Conservation (phyloP, 2,113 vertebrate genomes). For the Tyto alba region DNA sequence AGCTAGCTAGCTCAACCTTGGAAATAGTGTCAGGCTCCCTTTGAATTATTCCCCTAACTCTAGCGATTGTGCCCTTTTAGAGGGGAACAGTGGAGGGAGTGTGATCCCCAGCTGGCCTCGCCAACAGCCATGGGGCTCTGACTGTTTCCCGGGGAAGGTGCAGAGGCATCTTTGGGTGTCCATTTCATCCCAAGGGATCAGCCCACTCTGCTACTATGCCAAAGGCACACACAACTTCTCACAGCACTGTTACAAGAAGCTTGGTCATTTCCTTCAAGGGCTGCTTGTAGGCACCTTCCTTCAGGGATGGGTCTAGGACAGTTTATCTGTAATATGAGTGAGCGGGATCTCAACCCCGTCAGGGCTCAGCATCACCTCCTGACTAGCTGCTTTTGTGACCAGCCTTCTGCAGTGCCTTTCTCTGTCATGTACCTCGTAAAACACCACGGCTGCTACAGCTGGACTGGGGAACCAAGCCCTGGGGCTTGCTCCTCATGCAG, state of each 20-base stretch:
- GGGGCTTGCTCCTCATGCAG: not conserved
- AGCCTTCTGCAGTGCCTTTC: not conserved
- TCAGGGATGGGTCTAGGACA: not conserved
- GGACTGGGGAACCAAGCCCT: too few relatives aligned
- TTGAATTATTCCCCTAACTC: not conserved
- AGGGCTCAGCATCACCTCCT: not conserved
- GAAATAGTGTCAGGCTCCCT: not conserved
- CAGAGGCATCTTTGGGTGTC: not conserved
- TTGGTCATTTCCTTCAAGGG: not conserved
- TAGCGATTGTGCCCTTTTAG: rapidly evolving
- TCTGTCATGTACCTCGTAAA: not conserved
- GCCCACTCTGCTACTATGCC: not conserved
- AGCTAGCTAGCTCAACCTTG: not conserved
- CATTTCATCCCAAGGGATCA: not conserved
- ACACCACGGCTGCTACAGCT: not conserved
- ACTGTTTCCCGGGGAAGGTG: not conserved
- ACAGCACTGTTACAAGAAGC: not conserved
- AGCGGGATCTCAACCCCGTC: not conserved
- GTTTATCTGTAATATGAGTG: not conserved
- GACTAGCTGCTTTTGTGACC: not conserved
- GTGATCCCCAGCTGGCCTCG: not conserved
- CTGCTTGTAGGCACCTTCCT: not conserved
- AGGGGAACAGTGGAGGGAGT: not conserved
- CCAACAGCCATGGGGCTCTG: not conserved
- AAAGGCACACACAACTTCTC: not conserved